Evolutionary conservation across 2,888 invertebrate species (phyloP), one percentile per base, ranked within the genome.

Genomic region (Clistopyga incitator): DNA sequence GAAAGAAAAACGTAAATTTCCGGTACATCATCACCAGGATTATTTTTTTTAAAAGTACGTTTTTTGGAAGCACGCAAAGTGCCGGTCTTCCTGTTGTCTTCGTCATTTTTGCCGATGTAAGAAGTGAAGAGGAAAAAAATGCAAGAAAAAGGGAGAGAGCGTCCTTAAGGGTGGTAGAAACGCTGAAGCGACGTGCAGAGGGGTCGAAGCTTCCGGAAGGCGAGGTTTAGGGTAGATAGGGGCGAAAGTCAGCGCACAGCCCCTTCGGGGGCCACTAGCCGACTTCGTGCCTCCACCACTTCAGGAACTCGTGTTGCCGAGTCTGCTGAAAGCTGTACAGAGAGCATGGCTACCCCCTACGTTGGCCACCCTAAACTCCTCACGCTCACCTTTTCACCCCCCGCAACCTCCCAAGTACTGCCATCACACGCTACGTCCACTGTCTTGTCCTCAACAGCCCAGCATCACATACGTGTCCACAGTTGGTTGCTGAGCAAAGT

Each of bases 241-340:
- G 85, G 84, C 85, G 84, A 88, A 91, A 91, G 91, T 91, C 92
- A 90, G 90, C 86, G 90, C 90, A 92, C 90, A 92, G 91, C 92
- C 89, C 92, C 92, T 92, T 85, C 90, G 92, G 92, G 92, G 92
- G 91, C 91, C 90, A 91, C 91, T 91, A 91, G 90, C 89, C 85
- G 88, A 87, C 89, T 90, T 88, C 91, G 90, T 90, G 91, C 90
- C 87, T 87, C 90, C 88, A 87, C 89, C 90, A 90, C 91, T 90
- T 90, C 88, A 87, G 86, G 88, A 90, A 92, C 91, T 91, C 90
- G 88, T 90, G 90, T 90, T 90, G 91, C 90, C 91, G 91, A 92
- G 89, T 91, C 89, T 86, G 90, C 91, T 91, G 90, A 91, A 91
- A 91, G 89, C 90, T 91, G 89, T 89, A 89, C 90, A 52, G 74